phyloP scores from a whole-genome alignment of 2,888 invertebrate species.

The Stegophylla sp. region DNA sequence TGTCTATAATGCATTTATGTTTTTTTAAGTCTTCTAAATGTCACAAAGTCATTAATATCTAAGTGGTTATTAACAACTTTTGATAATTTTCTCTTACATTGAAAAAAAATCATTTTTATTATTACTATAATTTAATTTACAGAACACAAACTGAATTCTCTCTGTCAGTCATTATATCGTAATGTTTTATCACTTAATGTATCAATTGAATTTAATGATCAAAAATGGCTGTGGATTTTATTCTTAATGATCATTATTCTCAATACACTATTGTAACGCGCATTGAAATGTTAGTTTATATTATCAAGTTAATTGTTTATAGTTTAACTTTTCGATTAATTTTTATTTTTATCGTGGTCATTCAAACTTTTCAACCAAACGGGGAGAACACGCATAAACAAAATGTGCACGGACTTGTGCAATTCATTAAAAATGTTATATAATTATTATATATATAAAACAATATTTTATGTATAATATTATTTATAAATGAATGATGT shows the following conservation, averaged over 20 bases:
- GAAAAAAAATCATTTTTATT: conserved; percentile 21
- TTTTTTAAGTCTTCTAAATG: background rate
- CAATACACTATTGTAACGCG: background rate
- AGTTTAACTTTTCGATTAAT: background rate
- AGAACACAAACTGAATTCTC: background rate
- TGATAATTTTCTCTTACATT: background rate
- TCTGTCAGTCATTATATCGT: background rate
- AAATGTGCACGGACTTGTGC: background rate
- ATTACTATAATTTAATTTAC: background rate
- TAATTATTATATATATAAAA: background rate
- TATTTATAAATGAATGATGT: background rate
- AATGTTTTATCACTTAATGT: background rate
- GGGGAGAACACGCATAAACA: background rate
- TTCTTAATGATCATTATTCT: conserved; percentile 41
- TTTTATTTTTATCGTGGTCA: background rate
- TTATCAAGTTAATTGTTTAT: background rate
- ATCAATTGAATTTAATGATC: conserved; percentile 30
- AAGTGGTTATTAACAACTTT: background rate
- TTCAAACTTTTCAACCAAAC: background rate
- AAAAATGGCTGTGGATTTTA: conserved; percentile 57
- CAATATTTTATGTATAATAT: background rate
- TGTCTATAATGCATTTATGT: background rate
- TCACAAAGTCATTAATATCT: background rate
- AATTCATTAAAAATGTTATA: background rate
- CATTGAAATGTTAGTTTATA: conserved; percentile 1